Conservation (phyloP, 2,888 invertebrate genomes). For the Eupeodes latifasciatus region DNA sequence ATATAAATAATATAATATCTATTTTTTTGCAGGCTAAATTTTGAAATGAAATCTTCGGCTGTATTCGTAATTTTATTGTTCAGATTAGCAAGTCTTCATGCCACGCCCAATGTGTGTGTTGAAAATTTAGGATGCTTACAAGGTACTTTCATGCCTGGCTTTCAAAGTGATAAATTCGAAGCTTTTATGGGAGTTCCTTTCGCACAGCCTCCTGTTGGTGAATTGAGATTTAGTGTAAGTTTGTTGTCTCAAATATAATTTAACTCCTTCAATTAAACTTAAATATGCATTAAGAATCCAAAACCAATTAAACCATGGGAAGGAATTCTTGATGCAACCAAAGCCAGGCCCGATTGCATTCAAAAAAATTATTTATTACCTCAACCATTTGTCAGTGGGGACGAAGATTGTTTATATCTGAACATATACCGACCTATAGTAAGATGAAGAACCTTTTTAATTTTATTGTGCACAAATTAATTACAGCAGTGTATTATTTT, state of each 20-base stretch:
- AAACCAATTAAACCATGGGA: constrained; percentile 78
- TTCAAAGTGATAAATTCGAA: constrained; percentile 79
- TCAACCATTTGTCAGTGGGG: constrained; percentile 80
- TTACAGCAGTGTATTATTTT: neutral
- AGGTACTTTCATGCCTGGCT: constrained; percentile 79
- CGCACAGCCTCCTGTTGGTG: constrained; percentile 81
- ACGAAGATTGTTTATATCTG: constrained; percentile 85
- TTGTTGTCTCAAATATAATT: neutral
- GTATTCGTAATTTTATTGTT: constrained; percentile 6
- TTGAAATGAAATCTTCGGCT: neutral
- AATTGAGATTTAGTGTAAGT: constrained; percentile 81
- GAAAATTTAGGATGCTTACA: constrained; percentile 79
- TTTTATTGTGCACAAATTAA: too few relatives aligned
- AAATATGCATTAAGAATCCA: constrained; percentile 79
- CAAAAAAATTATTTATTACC: constrained; percentile 84
- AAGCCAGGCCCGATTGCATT: constrained; percentile 82
- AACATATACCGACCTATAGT: constrained; percentile 84
- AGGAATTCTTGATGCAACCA: constrained; percentile 79
- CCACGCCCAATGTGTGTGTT: constrained; percentile 78
- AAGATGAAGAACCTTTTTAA: constrained; percentile 25
- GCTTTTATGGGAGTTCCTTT: constrained; percentile 83
- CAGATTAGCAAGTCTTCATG: neutral
- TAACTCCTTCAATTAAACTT: neutral
- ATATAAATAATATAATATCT: neutral
- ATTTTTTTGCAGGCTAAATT: neutral